Evolutionary conservation across 2,888 invertebrate species (phyloP), one percentile per base, ranked within the genome.

Genomic region (Phlogophora meticulosa): DNA sequence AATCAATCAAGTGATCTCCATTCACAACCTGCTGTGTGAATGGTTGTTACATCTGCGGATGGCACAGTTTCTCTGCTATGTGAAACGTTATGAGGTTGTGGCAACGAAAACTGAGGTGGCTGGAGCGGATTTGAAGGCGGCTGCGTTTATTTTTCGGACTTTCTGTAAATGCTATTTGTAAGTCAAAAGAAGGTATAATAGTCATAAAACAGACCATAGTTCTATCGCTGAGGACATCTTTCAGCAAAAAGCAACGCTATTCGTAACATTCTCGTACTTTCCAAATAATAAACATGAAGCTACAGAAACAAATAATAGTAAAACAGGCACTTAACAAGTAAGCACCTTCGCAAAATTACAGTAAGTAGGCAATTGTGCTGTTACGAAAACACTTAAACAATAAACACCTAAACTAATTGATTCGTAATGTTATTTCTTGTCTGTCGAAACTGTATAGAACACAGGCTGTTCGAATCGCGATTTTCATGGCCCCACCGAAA

Each of bases 1-100:
- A 81, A 86, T 85, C 84, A 85, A 81, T 82, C 76, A 72, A 77
- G 61, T 67, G 84, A 76, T 84, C 78, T 80, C 78, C 76, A 77
- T 77, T 80, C 70, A 66, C 79, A 77, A 83, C 85, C 83, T 84
- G 86, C 69, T 79, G 69, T 80, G 76, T 79, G 81, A 85, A 76
- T 76, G 79, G 49, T 60, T 28, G 80, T 76, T 80, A 81, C 73
- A 78, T 82, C 76, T 61, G 75, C 68, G 66, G 63, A 36, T 72
- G 82, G 72, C 83, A 80, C 51, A 80, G 85, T 85, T 85, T 85
- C 84, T 69, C 64, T 64, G 64, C 69, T 62, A 73, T 60, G 78
- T 73, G 80, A 80, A 80, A 79, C 77, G 67, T 69, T 64, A 58
- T 64, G 64, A 49, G 49, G 60, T 42, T 24, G 62, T 9, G 67